Conservation (phyloP, 2,113 vertebrate genomes). For the Noctilio leporinus region DNA sequence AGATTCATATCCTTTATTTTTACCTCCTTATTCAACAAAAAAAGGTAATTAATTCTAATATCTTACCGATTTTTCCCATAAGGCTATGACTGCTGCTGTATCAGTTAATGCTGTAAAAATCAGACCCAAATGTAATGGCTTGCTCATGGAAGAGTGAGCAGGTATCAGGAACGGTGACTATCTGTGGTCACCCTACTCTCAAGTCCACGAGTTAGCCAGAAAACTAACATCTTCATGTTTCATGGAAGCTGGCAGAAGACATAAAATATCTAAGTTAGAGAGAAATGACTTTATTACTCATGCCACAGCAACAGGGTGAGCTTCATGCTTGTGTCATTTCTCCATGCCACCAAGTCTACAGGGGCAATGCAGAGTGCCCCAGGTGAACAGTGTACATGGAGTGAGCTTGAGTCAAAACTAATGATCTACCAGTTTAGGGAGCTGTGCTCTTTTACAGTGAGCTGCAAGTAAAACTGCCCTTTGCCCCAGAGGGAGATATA, state of each 20-base stretch:
- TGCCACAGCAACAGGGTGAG: background rate
- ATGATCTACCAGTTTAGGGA: background rate
- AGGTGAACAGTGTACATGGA: background rate
- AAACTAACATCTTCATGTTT: background rate
- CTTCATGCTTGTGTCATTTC: background rate
- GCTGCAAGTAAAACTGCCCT: background rate
- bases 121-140: background rate
- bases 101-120: background rate
- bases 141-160: background rate
- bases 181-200: background rate
- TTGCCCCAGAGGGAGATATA: background rate
- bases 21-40: background rate
- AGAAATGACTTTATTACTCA: constrained; percentile 3
- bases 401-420: background rate
- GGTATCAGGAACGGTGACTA: background rate
- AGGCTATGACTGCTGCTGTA: background rate
- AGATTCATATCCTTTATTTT: constrained; percentile 6
- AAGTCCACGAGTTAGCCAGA: background rate
- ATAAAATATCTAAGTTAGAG: background rate
- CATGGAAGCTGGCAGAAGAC: background rate
- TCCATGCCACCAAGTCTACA: background rate
- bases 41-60: background rate
- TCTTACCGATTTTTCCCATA: background rate
- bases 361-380: background rate
- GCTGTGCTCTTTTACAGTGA: background rate